Evolutionary conservation across 2,797 vertebrate species (phyloP), one percentile per base, ranked within the genome.

Genomic region (Mionectes olivaceus): DNA sequence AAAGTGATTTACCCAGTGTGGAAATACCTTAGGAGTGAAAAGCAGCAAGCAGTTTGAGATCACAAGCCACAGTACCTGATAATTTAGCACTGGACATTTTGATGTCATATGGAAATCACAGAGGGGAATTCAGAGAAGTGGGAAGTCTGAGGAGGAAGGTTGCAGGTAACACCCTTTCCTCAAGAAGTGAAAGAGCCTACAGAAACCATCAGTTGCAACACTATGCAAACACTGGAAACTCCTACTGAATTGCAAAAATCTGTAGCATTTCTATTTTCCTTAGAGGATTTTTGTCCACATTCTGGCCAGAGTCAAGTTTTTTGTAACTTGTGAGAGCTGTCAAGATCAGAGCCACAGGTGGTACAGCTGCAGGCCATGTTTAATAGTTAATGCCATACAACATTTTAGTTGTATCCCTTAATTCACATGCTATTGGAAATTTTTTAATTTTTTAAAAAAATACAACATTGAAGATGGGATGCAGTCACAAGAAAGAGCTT

Each of bases 341-440:
- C 86, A 74, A 84, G 93, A 96, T 94, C 94, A 95, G 90, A 96
- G 79, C 79, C 68, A 33, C 89, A 71, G 94, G 96, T 96, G 91
- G 74, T 94, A 92, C 55, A 77, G 91, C 96, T 95, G 70, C 76
- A 91, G 94, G 95, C 89, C 82, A 63, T 95, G 71, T 96, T 97
- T 96, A 96, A 97, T 96, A 94, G 83, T 95, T 96, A 95, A 97
- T 94, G 61, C 70, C 67, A 69, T 96, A 87, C 95, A 91, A 83
- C 53, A 76, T 96, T 94, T 24, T 85, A 94, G 89, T 96, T 95
- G 88, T 97, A 94, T 86, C 76, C 81, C 83, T 47, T 93, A 95
- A 94, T 78, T 93, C 81, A 76, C 52, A 61, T 3, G 4, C 37
- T 90, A 41, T 33, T 68, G 79, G 65, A 96, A 95, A 89, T 84